Percentiles rank a stretch among this genome's conserved stretches.
Conservation (phyloP, 2,888 invertebrate genomes). For the Celastrina argiolus region DNA sequence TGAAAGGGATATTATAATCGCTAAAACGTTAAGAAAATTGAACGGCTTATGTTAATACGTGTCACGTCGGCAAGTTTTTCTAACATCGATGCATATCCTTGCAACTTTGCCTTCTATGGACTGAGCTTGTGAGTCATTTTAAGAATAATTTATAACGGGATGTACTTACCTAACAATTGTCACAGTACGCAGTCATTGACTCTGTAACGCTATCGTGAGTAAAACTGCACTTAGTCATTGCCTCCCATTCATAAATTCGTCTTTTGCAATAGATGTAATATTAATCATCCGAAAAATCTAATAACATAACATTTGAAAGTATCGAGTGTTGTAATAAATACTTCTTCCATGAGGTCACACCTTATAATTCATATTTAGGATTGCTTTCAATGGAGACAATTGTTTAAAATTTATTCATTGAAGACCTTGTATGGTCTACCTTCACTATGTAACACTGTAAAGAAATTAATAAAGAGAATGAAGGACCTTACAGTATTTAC, state of each 20-base stretch:
- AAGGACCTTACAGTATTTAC: neutral
- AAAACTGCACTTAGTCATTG: conserved; percentile 29
- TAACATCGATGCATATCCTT: conserved; percentile 38
- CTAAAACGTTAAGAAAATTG: neutral
- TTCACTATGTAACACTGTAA: conserved; percentile 1
- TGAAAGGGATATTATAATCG: conserved; percentile 28
- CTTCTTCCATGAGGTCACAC: neutral
- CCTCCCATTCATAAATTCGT: neutral
- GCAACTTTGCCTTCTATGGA: conserved; percentile 34
- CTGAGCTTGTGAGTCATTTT: conserved; percentile 56
- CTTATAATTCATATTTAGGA: neutral
- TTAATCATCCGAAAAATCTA: neutral
- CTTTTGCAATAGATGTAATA: conserved; percentile 19
- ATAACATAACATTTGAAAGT: neutral
- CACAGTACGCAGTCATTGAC: conserved; percentile 64
- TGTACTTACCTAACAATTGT: conserved; percentile 36
- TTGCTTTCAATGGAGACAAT: neutral
- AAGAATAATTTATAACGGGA: conserved; percentile 67
- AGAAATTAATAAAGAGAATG: neutral
- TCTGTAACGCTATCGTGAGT: conserved; percentile 40
- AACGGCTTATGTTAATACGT: conserved; percentile 23
- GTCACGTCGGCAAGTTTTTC: conserved; percentile 40
- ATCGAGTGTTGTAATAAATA: neutral
- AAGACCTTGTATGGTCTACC: conserved; percentile 29
- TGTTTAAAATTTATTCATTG: neutral